Percentiles rank a stretch among this genome's conserved stretches.
These are phyloP conservation scores for Subacronicta megacephala DNA, from an alignment of 2,888 invertebrate genomes.

Conservation along the genomic window DNA sequence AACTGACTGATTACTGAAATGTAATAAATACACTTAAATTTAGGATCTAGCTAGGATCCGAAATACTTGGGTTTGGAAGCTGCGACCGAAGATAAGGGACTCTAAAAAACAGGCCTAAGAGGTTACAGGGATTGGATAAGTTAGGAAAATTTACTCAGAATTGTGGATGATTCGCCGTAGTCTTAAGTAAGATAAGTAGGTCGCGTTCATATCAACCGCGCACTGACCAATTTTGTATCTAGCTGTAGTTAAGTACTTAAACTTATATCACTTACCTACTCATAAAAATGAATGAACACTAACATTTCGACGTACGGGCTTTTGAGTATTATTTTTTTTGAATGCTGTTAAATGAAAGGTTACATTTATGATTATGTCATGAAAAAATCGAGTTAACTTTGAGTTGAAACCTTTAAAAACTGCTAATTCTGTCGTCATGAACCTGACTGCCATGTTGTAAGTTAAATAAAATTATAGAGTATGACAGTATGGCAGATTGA, in stretches of 20 bases:
- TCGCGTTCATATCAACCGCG: conserved; percentile 54
- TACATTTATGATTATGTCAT: no score
- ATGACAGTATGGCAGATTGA: background rate
- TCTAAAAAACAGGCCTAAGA: conserved; percentile 20
- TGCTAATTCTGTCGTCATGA: no score
- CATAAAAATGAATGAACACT: conserved; percentile 44
- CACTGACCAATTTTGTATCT: conserved; percentile 59
- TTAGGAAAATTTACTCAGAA: conserved; percentile 48
- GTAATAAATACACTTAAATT: no score
- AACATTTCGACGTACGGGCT: conserved; percentile 18
- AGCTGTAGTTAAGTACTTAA: conserved; percentile 64
- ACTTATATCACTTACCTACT: conserved; percentile 38
- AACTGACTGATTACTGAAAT: no score
- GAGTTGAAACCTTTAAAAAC: no score
- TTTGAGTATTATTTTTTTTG: background rate
- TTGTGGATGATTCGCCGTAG: conserved; percentile 50
- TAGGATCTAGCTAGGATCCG: no score
- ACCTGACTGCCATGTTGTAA: no score
- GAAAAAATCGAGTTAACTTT: no score
- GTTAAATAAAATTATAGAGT: no score
- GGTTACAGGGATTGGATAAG: conserved; percentile 26
- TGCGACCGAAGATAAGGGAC: background rate
- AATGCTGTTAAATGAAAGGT: background rate
- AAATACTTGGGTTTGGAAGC: no score
- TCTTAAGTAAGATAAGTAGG: conserved; percentile 55